Base-by-base conservation (phyloP, 1,140 invertebrate species). In the Brachystomella parvula region DNA sequence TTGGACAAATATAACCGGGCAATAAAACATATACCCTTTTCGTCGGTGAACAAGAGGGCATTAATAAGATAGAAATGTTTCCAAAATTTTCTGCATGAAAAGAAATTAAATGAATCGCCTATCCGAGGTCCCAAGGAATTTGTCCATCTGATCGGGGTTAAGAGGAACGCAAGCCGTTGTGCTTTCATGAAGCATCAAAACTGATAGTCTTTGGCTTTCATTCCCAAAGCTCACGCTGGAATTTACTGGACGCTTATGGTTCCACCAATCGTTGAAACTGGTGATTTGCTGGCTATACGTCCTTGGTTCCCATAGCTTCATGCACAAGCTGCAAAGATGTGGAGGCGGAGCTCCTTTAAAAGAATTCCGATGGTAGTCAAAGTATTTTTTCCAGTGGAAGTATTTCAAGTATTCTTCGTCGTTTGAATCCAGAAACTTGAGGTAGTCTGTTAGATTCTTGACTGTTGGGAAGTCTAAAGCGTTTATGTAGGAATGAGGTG, bases 401-500 rank as follows among this genome's bases (percentile, higher is more conserved):
- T 77, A 77, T 47, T 74, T 67, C 9, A 68, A 62, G 62, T 76
- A 79, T 47, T 69, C 61, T 30, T 69, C 61, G n/a, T 73, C 66
- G 66, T 77, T 74, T 3, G 39, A 65, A n/a, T 80, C 80, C 29
- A 88, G 73, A 47, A 71, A 74, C 15, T 76, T 73, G 39, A 88
- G 70, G 67, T 83, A 81, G 0, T 78, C 39, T 0, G 81, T 84
- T 61, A 88, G 74, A 0, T 81, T 71, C 64, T 78, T 73, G 0
- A 81, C 77, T 1, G 75, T 77, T 3, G 78, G 69, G 67, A 83
- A 85, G 47, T 82, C 78, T n/a, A 78, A 74, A 0, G 81, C 82
- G 74, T 87, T 77, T 47, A 87, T 84, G 71, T 82, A 89, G 0
- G 87, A 88, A 64, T 79, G 73, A 0, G 83, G 81, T 0, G 88